These are phyloP conservation scores for Hyles euphorbiae DNA, from an alignment of 1,140 invertebrate genomes.

Conservation along the genomic window DNA sequence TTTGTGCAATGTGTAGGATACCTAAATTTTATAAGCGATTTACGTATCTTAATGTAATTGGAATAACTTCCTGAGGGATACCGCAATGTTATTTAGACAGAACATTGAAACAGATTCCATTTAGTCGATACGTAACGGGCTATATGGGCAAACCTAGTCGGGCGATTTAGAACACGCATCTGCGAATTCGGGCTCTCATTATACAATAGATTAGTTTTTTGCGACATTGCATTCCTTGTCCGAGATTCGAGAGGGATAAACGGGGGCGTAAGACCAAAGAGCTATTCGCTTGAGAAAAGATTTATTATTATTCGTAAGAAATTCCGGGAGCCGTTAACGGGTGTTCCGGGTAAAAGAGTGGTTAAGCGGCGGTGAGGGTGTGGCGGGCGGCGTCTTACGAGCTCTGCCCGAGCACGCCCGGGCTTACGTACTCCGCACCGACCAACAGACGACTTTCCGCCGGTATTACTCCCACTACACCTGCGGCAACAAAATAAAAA, in stretches of 20 bases:
- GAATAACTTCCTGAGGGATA: conserved; percentile 71
- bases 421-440: conserved; percentile 64
- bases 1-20: conserved; percentile 42
- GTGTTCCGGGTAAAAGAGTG: conserved; percentile 44
- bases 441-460: conserved; percentile 67
- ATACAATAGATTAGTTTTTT: conserved; percentile 32
- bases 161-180: conserved; percentile 60
- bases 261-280: conserved; percentile 61
- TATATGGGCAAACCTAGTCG: conserved; percentile 72
- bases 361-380: conserved; percentile 36
- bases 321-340: conserved; percentile 60
- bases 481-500: conserved; percentile 72
- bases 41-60: conserved; percentile 40
- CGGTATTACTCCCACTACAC: conserved; percentile 71
- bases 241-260: conserved; percentile 40
- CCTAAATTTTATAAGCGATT: conserved; percentile 44
- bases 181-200: conserved; percentile 54
- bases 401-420: conserved; percentile 55
- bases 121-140: conserved; percentile 47
- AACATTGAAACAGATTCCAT: conserved; percentile 32
- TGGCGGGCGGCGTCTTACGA: conserved; percentile 40
- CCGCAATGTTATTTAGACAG: conserved; percentile 47
- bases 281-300: conserved; percentile 55
- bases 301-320: conserved; percentile 64
- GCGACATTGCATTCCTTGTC: conserved; percentile 70